Conservation (phyloP, 2,797 vertebrate genomes). For the Acropternis orthonyx region DNA sequence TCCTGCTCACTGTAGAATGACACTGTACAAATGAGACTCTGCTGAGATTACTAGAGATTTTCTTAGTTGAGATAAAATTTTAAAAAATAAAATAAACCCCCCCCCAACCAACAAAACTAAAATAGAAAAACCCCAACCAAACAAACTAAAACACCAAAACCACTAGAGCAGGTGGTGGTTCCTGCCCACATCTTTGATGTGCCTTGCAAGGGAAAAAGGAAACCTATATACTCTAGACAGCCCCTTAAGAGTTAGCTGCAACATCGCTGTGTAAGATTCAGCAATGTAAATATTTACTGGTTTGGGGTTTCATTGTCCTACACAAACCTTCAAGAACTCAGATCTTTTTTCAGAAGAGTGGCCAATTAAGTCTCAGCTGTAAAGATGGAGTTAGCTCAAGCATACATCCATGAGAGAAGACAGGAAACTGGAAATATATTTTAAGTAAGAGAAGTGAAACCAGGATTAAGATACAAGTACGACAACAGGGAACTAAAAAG, state of each 20-base stretch:
- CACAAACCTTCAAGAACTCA: neutral
- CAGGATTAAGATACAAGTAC: neutral
- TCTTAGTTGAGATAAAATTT: neutral
- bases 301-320: neutral
- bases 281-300: neutral
- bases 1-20: neutral
- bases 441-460: conserved; percentile 9
- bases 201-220: neutral
- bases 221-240: neutral
- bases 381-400: neutral
- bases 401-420: neutral
- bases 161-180: neutral
- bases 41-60: neutral
- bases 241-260: neutral
- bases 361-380: neutral
- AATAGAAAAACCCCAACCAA: neutral
- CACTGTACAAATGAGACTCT: neutral
- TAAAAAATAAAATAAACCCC: neutral
- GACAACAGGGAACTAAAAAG: neutral
- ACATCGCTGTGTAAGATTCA: neutral
- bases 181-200: neutral
- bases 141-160: neutral
- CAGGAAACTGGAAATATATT: neutral
- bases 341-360: neutral
- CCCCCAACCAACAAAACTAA: neutral